Evolutionary conservation across 2,888 invertebrate genomes (phyloP).

Genomic region (Drosophila neotestacea): DNA sequence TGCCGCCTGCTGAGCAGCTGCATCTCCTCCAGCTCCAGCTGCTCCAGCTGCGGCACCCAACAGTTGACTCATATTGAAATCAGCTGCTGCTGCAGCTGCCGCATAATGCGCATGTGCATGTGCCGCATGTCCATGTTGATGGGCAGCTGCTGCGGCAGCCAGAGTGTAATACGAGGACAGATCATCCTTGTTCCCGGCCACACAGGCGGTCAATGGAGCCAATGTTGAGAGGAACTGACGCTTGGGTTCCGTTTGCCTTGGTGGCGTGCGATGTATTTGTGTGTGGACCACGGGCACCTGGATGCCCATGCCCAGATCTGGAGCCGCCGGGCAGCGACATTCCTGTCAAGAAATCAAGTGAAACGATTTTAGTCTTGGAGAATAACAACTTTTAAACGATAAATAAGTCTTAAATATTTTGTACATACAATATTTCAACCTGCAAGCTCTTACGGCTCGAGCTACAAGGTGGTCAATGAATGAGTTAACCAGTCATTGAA

Average conservation of each 20-base stretch:
- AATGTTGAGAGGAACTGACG: constrained; percentile 92
- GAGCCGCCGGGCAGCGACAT: constrained; percentile 86
- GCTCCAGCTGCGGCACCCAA: constrained; percentile 59
- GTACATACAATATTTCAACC: too few species aligned
- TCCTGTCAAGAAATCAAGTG: constrained; percentile 69
- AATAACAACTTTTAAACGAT: not conserved
- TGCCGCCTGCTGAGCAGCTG: constrained; percentile 60
- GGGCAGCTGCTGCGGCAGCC: constrained; percentile 86
- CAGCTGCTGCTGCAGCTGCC: constrained; percentile 86
- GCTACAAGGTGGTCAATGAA: too few species aligned
- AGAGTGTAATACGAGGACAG: constrained; percentile 87
- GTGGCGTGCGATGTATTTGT: constrained; percentile 84
- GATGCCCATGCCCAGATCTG: constrained; percentile 87
- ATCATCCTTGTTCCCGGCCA: constrained; percentile 88
- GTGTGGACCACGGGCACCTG: constrained; percentile 85
- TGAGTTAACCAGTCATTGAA: too few species aligned
- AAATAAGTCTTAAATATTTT: too few species aligned
- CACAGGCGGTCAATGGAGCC: constrained; percentile 92
- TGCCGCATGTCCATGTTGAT: constrained; percentile 74
- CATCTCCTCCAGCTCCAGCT: constrained; percentile 50
- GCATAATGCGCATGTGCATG: constrained; percentile 65
- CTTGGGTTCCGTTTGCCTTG: constrained; percentile 88
- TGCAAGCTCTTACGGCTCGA: too few species aligned
- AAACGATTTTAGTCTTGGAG: not conserved
- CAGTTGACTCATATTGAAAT: constrained; percentile 87